phyloP scores from a whole-genome alignment of 2,113 vertebrate species.

The Anthoscopus minutus region DNA sequence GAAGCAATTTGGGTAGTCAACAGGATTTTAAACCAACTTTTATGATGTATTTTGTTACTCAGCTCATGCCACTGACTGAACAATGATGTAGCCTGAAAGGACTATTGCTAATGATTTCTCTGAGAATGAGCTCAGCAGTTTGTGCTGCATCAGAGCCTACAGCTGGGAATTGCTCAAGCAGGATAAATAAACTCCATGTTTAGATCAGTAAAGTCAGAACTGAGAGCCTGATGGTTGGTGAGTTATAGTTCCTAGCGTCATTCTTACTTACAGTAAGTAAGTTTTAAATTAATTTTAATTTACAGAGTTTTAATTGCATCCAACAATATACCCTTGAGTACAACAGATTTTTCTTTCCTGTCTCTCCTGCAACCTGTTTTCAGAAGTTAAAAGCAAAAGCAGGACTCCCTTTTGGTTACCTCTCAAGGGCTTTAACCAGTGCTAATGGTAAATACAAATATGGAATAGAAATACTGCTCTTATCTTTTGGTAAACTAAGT shows the following conservation, averaged over 20 bases:
- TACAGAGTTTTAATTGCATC: neutral
- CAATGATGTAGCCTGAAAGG: neutral
- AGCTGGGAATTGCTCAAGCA: neutral
- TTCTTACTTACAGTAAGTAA: neutral
- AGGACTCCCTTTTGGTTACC: neutral
- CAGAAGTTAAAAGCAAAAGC: neutral
- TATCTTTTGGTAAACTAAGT: neutral
- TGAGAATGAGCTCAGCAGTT: neutral
- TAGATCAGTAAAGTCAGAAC: neutral
- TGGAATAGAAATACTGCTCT: neutral
- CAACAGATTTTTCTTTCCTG: neutral
- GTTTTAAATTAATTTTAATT: no score
- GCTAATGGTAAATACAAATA: neutral
- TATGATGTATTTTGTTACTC: neutral
- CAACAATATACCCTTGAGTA: neutral
- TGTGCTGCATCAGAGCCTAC: neutral
- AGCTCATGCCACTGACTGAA: neutral
- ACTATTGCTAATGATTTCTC: neutral
- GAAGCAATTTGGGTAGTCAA: neutral
- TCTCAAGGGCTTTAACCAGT: neutral
- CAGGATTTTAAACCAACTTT: neutral
- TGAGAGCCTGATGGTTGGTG: neutral
- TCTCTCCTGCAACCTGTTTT: neutral
- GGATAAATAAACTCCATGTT: neutral
- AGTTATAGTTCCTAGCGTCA: neutral